These are phyloP conservation scores for Coracopsis vasa DNA, from an alignment of 2,113 vertebrate species.

Conservation along the genomic window DNA sequence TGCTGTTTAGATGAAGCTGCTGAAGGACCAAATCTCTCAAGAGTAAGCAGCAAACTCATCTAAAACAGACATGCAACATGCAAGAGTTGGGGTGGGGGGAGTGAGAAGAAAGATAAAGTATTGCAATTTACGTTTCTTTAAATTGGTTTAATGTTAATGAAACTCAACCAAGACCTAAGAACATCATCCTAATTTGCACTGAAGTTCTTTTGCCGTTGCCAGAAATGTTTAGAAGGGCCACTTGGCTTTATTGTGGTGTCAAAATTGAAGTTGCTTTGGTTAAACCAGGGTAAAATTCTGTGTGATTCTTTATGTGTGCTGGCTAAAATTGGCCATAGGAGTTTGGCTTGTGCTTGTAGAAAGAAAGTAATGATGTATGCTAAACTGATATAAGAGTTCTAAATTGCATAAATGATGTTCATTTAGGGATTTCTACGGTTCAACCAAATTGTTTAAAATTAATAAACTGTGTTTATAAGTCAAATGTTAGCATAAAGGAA, in stretches of 20 bases:
- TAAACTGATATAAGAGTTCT: not conserved
- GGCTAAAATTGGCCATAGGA: not conserved
- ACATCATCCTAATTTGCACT: not conserved
- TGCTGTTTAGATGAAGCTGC: not conserved
- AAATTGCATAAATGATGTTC: not conserved
- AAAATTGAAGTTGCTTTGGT: not conserved
- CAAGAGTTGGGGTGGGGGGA: not conserved
- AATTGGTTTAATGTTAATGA: not conserved
- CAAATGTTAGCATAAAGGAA: not conserved
- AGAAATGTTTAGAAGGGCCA: not conserved
- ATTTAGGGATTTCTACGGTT: not conserved
- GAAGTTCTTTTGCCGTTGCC: not conserved
- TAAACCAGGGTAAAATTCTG: not conserved
- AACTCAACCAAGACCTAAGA: not conserved
- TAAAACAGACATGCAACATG: not conserved
- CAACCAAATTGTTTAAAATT: not conserved
- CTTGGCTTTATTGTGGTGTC: rapidly evolving
- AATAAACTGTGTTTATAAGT: not conserved
- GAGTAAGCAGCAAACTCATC: not conserved
- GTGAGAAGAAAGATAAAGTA: not conserved
- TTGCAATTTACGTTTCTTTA: not conserved
- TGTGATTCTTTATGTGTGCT: not conserved
- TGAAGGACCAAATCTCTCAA: not conserved
- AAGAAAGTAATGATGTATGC: not conserved
- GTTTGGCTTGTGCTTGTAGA: not conserved